Evolutionary conservation across 2,888 invertebrate genomes (phyloP), one percentile per base, ranked within the genome.

Genomic region (Drosophila lutescens): DNA sequence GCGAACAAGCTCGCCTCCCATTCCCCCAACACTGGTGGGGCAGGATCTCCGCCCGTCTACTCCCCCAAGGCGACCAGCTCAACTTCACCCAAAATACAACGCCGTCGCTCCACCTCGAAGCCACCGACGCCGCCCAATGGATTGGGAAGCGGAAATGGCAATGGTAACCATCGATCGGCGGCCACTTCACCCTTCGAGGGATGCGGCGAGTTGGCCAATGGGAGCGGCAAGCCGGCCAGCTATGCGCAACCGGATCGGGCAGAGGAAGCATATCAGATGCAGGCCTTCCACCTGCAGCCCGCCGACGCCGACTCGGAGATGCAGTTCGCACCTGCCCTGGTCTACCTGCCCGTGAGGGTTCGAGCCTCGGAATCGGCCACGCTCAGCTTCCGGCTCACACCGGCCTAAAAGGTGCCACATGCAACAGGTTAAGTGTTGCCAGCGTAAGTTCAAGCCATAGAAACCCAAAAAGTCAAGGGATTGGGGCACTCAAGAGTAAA

Each of bases 291-390:
- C 86, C 94, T 98, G 86, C 95, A 86, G 8, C 86, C 88, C 2
- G 82, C 71, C 44, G 82, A 85, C 49, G 68, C 65, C 51, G 86
- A 80, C 49, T 76, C 77, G 17, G 89, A 88, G 49, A 68, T 71
- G 86, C 95, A 95, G 91, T 96, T 98, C 93, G 95, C 97, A 90
- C 97, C 98, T 80, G 97, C 98, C 88, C 94, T 98, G 89, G 97
- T 98, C 92, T 98, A 97, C 93, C 95, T 98, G 93, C 98, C 98
- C 77, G 98, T 98, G 91, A 95, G 96, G 83, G 95, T 97, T 91
- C 96, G 91, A 95, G 96, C 92, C 95, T 96, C 95, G 91, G 95
- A 96, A 91, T 96, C 97, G 84, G 94, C 98, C 88, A 97, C 97
- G 86, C 96, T 97, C 90, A 97, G 98, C 92, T 97, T 98, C 92